A percentile compares a stretch with the other conserved stretches of the same genome.
Conservation (phyloP, 2,888 invertebrate species). For the Morpho deidamia region DNA sequence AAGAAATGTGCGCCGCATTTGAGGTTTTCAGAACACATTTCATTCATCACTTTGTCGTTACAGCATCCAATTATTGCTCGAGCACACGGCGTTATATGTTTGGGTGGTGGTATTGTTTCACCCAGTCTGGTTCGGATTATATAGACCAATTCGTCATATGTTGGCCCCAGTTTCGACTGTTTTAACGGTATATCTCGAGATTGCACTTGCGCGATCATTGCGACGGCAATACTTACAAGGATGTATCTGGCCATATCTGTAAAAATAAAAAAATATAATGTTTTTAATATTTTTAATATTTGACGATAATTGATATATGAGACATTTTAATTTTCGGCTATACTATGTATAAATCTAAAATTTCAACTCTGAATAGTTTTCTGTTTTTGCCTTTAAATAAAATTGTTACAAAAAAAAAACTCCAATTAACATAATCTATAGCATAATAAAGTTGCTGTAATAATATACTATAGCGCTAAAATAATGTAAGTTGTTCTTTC, state of each 20-base stretch:
- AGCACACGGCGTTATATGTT: constrained; percentile 79
- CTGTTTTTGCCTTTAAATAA: too few species aligned
- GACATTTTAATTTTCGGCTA: too few species aligned
- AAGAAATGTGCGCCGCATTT: constrained; percentile 87
- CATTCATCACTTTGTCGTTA: constrained; percentile 58
- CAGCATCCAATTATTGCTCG: constrained; percentile 89
- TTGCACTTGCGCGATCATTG: constrained; percentile 33
- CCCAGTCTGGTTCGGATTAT: constrained; percentile 46
- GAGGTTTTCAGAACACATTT: constrained; percentile 84
- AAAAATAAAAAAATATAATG: constrained; percentile 28
- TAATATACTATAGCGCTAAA: too few species aligned
- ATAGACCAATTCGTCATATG: constrained; percentile 51
- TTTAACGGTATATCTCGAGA: constrained; percentile 36
- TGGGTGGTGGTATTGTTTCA: constrained; percentile 26
- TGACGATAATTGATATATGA: too few species aligned
- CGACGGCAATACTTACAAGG: constrained; percentile 31
- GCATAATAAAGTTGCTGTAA: too few species aligned
- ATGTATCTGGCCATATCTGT: constrained; percentile 40
- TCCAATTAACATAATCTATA: too few species aligned
- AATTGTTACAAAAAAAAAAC: too few species aligned
- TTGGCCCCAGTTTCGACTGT: constrained; percentile 10
- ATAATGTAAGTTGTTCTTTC: too few species aligned
- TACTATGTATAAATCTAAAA: too few species aligned
- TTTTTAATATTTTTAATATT: too few species aligned
- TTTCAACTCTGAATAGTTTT: too few species aligned